Evolutionary conservation across 2,113 vertebrate genomes (phyloP).

Genomic region (Procavia capensis): DNA sequence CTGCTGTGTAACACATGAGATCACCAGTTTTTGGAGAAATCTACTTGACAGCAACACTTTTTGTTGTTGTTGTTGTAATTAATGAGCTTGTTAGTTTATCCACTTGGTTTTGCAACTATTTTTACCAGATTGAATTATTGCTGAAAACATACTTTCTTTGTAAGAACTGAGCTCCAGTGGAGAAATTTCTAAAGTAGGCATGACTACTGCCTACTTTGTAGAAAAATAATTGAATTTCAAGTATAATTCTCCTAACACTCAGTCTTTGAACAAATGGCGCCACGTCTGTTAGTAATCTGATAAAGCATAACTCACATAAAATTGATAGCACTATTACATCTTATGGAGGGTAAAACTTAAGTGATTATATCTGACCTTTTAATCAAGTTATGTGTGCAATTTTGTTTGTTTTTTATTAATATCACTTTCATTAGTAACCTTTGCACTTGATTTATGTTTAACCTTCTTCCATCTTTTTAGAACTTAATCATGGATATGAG

Average conservation of each 20-base stretch:
- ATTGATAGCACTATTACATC: constrained; percentile 67
- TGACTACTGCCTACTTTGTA: not conserved
- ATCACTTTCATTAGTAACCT: constrained; percentile 63
- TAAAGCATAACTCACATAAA: constrained; percentile 62
- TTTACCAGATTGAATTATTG: not conserved
- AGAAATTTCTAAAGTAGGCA: not conserved
- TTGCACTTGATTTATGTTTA: constrained; percentile 31
- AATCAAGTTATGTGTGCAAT: constrained; percentile 56
- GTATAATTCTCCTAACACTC: constrained; percentile 63
- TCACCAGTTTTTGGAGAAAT: too few species aligned
- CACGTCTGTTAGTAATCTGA: constrained; percentile 57
- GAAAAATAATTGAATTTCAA: constrained; percentile 65
- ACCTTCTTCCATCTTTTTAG: not conserved
- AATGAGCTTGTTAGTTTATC: not conserved
- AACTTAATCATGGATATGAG: not conserved
- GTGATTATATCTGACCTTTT: constrained; percentile 75
- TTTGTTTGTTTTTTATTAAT: constrained; percentile 65
- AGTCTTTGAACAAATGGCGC: constrained; percentile 38
- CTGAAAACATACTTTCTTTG: not conserved
- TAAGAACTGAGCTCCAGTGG: not conserved
- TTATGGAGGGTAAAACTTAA: constrained; percentile 48
- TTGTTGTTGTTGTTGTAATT: too few species aligned
- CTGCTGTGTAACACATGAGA: too few species aligned
- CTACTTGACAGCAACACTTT: too few species aligned
- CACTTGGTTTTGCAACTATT: not conserved